A percentile compares a stretch with the other conserved stretches of the same genome.
Conservation (phyloP, 2,888 invertebrate genomes). For the Flexamia atlantica region DNA sequence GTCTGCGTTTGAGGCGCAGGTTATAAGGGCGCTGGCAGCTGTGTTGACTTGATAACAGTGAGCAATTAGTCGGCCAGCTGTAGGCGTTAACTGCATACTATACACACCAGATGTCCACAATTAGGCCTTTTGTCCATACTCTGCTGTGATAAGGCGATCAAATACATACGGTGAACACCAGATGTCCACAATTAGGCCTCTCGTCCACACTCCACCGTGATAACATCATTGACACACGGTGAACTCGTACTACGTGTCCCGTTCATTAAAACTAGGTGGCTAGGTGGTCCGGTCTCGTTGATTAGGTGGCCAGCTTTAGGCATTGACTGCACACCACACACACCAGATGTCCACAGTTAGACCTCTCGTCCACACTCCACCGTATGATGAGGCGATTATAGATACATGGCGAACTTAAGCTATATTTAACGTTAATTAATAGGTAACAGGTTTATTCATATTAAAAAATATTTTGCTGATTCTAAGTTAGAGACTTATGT, state of each 20-base stretch:
- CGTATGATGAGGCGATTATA: too few species aligned
- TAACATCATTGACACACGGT: too few species aligned
- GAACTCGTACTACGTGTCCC: too few species aligned
- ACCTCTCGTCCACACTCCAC: neutral
- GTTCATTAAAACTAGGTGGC: too few species aligned
- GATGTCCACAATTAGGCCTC: constrained; percentile 14
- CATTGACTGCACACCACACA: neutral
- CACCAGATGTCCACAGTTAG: neutral
- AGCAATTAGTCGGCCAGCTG: neutral
- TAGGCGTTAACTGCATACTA: neutral
- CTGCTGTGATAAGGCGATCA: neutral
- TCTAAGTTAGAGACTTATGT: too few species aligned
- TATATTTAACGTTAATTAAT: too few species aligned
- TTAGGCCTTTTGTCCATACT: constrained; percentile 3
- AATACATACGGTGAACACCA: neutral
- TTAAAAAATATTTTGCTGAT: too few species aligned
- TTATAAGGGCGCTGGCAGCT: neutral
- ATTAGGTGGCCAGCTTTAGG: neutral
- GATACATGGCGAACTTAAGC: too few species aligned
- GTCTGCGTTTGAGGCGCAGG: neutral
- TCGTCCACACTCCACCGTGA: neutral
- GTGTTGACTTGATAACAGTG: constrained; percentile 15
- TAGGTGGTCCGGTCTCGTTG: too few species aligned
- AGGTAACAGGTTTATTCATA: too few species aligned
- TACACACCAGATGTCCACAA: neutral